Evolutionary conservation across 1,140 invertebrate species (phyloP), one percentile per base, ranked within the genome.

Genomic region (Patella vulgata): DNA sequence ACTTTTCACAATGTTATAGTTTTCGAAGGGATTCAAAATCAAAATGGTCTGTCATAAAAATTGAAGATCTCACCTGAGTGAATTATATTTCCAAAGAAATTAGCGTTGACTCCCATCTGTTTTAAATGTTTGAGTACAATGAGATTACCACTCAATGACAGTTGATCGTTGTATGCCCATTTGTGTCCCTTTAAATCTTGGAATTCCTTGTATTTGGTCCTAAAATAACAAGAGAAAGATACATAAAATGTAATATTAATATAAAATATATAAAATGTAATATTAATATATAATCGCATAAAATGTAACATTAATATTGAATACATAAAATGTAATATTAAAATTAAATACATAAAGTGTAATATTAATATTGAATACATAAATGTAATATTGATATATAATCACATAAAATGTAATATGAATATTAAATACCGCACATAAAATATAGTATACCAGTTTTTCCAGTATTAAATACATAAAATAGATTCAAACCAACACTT

Each of bases 101-200:
- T 51, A 21, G 69, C 58, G 52, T 77, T 70, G 27, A 40, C 63
- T 17, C 66, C 68, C 33, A 64, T 57, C 6, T 42, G 25, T 27
- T 71, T 73, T 11, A 76, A 46, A 44, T 71, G 59, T 51, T 52
- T 57, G 17, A 76, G 27, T 0, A 71, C 65, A 48, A 76, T 43
- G n/a, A 71, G 23, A 28, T 61, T 63, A 33, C 74, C 74, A 66
- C 74, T 76, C 9, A 76, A 19, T n/a, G 74, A 76, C n/a, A 54
- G 25, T 11, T 54, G 43, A 31, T 70, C 66, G 33, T 65, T 71
- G 39, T 63, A 73, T 6, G 69, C 71, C 70, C 70, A 76, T 2
- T 54, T 56, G 40, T 68, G 59, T 39, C 73, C 73, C 44, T 70
- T 71, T 23, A 73, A 51, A 36, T 73, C 59, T 12, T 39, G 31